Percentiles rank a stretch among this genome's conserved stretches.
Evolutionary conservation across 2,113 vertebrate genomes (phyloP).

Genomic region (Pollimyrus isidori): DNA sequence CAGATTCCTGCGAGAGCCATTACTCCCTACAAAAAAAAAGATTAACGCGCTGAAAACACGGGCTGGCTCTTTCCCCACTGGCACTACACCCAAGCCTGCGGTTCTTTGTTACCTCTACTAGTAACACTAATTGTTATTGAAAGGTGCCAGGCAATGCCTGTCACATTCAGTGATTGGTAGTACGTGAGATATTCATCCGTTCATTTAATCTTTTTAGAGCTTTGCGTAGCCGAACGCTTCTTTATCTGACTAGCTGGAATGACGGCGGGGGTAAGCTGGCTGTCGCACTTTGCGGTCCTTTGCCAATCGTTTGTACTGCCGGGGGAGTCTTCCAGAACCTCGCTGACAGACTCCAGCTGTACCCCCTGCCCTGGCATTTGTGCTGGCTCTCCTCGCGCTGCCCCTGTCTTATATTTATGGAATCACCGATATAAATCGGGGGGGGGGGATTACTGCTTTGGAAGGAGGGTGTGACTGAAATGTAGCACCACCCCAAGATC

Average conservation of each 20-base stretch:
- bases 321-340: not conserved
- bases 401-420: not conserved
- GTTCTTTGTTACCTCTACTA: not conserved
- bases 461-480: not conserved
- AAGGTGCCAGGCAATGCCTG: not conserved
- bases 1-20: slow-evolving; percentile 48
- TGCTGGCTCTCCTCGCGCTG: not conserved
- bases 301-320: not conserved
- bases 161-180: not conserved
- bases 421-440: not conserved
- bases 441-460: not conserved
- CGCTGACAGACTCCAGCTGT: not conserved
- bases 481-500: not conserved
- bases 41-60: slow-evolving; percentile 6
- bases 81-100: not conserved
- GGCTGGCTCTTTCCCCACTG: not conserved
- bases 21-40: slow-evolving; percentile 43
- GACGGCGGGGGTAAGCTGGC: not conserved
- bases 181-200: not conserved
- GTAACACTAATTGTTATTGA: not conserved
- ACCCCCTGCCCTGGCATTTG: not conserved
- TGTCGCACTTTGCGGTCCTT: not conserved
- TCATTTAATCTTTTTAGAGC: not conserved
- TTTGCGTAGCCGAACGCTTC: not conserved
- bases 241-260: not conserved